These are phyloP conservation scores for Oceanites oceanicus DNA, from an alignment of 2,113 vertebrate species.

Conservation along the genomic window DNA sequence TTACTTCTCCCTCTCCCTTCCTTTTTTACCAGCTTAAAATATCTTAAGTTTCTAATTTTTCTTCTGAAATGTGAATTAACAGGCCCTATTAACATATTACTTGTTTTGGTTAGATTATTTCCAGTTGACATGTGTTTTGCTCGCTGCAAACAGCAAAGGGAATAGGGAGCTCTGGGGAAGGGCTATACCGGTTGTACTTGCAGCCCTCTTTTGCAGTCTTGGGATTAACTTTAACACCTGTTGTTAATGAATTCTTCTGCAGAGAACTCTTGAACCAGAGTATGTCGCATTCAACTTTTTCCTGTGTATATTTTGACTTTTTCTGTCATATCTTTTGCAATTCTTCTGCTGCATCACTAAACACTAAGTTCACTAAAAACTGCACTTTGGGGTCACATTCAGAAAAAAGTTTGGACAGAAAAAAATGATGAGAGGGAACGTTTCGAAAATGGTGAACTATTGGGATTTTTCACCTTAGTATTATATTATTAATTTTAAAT, in stretches of 20 bases:
- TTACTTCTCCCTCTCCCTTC: neutral
- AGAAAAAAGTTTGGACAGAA: neutral
- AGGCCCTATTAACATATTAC: neutral
- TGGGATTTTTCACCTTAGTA: neutral
- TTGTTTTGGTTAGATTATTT: neutral
- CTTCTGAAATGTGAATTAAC: neutral
- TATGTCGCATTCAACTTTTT: neutral
- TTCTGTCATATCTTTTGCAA: neutral
- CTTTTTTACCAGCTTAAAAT: neutral
- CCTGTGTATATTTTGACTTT: neutral
- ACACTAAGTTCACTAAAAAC: neutral
- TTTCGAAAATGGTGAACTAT: neutral
- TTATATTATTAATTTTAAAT: neutral
- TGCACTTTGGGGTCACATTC: neutral
- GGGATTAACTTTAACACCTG: neutral
- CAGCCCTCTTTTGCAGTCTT: neutral
- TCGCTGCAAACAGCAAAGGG: neutral
- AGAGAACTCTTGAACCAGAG: neutral
- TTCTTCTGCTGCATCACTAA: neutral
- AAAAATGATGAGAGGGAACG: neutral
- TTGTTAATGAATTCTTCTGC: neutral
- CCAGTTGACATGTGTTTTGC: neutral
- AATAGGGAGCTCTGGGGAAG: neutral
- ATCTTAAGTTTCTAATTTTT: neutral
- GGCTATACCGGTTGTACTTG: neutral